A percentile compares a stretch with the other conserved stretches of the same genome.
phyloP scores from a whole-genome alignment of 2,888 invertebrate species.

The Camponotus fellah region DNA sequence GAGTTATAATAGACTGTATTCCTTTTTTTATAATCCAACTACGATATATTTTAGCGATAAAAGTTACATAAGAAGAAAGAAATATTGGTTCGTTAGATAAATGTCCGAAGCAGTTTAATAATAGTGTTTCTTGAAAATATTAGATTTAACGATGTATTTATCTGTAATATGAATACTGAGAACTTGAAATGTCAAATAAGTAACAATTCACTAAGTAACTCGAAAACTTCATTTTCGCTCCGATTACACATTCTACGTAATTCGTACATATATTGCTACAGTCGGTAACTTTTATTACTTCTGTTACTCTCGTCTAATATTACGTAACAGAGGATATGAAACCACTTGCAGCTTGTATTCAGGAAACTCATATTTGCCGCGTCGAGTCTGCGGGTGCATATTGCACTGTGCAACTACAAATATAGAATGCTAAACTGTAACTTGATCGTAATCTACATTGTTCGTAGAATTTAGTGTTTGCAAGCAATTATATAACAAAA shows the following conservation, averaged over 20 bases:
- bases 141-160: neutral
- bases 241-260: slow-evolving; percentile 27
- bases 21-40: neutral
- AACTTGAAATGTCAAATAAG: neutral
- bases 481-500: slow-evolving; percentile 21
- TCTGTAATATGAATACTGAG: neutral
- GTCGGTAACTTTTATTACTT: slow-evolving; percentile 69
- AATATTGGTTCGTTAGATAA: neutral
- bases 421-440: slow-evolving; percentile 53
- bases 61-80: neutral
- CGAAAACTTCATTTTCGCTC: neutral
- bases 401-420: slow-evolving; percentile 68
- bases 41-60: neutral
- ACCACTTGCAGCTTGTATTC: slow-evolving; percentile 68
- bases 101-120: neutral
- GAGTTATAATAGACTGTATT: neutral
- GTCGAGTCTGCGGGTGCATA: slow-evolving; percentile 70
- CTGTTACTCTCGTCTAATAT: slow-evolving; percentile 71
- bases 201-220: slow-evolving; percentile 3
- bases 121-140: neutral
- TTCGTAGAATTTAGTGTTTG: slow-evolving; percentile 1
- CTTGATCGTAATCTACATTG: slow-evolving; percentile 43
- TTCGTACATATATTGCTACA: slow-evolving; percentile 33
- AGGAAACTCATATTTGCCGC: slow-evolving; percentile 73
- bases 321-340: slow-evolving; percentile 70